Percentiles rank a stretch among this genome's conserved stretches.
Conservation (phyloP, 2,113 vertebrate genomes). For the Anguilla japonica region DNA sequence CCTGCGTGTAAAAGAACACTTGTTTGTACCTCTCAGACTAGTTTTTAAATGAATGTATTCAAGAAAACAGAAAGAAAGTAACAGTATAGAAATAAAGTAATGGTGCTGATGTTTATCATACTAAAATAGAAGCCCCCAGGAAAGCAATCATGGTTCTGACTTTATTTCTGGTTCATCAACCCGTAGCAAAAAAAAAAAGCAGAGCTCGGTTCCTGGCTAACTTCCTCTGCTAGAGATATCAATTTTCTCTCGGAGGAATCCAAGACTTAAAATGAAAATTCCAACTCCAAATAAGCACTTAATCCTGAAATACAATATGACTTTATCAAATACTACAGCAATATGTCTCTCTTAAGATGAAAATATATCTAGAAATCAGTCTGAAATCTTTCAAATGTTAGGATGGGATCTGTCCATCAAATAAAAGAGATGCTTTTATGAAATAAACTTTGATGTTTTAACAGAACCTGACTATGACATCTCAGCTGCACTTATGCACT, state of each 20-base stretch:
- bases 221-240: background rate
- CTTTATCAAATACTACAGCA: background rate
- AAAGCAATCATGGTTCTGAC: background rate
- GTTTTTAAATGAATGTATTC: conserved; percentile 18
- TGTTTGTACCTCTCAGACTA: conserved; percentile 23
- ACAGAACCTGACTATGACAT: too few species aligned
- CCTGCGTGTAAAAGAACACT: conserved; percentile 51
- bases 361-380: background rate
- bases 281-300: background rate
- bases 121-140: background rate
- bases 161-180: background rate
- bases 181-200: too few species aligned
- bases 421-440: too few species aligned
- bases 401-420: too few species aligned
- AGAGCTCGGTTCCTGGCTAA: too few species aligned
- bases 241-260: conserved; percentile 3
- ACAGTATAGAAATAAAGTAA: background rate
- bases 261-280: background rate
- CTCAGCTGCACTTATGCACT: too few species aligned
- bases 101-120: background rate
- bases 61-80: background rate
- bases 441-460: too few species aligned
- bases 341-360: conserved; percentile 9
- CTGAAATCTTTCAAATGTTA: too few species aligned
- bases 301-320: background rate